Base-by-base conservation (phyloP, 2,797 vertebrate species). In the Crotalus adamanteus region DNA sequence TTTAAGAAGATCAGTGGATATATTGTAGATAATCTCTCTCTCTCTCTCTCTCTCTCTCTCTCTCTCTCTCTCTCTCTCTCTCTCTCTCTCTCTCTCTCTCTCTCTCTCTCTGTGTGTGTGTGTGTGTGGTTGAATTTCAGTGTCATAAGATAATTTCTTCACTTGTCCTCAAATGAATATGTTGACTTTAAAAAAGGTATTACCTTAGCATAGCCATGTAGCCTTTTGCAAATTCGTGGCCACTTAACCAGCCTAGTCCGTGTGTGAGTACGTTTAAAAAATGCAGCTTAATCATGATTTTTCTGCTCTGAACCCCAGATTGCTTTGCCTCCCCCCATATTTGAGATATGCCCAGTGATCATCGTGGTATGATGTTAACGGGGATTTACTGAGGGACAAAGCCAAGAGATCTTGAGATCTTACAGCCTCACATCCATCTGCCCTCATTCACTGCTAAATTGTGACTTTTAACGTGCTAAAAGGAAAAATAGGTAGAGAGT, bases 131-230 rank as follows among this genome's bases (percentile, higher is more conserved):
- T 96, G 94, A 93, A 95, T 94, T 96, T 42, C 90, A 92, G 92
- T 92, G 57, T 90, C 94, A 94, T 91, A 95, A 93, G 93, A 92
- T 20, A 86, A 0, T 2, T 53, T 91, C 88, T 95, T 89, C 92
- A 93, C 93, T 91, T 95, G 93, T 95, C 65, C 37, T 86, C 92
- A 94, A 94, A 94, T 94, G 93, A 88, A 94, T 93, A 95, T 90
- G 91, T 28, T 90, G 92, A 92, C 85, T 89, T 96, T 91, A 59
- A 94, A 94, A 96, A 96, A 94, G 91, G 94, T 92, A 85, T 95
- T 91, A 91, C 4, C 28, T 31, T 69, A 69, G 13, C 13, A 69
- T 16, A 69, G 63, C 63, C 63, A 31, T n/a, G n/a, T 31, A 69
- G 63, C 6, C n/a, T 37, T n/a, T n/a, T 69, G n/a, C 14, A 69